Base-by-base conservation (phyloP, 2,888 invertebrate genomes). In the Adineta ricciae region DNA sequence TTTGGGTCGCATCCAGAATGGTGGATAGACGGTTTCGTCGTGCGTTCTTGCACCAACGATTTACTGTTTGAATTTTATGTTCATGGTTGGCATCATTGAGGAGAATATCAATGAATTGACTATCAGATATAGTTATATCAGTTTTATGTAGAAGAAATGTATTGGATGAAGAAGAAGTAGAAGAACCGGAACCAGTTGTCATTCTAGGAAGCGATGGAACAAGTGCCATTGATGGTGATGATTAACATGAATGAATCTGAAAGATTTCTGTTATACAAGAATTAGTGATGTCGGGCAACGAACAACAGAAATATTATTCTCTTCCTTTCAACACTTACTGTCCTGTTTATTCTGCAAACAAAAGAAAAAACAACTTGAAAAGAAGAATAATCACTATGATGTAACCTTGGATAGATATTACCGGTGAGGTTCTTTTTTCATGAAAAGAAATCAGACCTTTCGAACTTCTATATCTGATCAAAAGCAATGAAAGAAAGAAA, bases 71-170 rank as follows among this genome's bases (percentile, higher is more conserved):
- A 78, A 78, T 41, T 41, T 41, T 78, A 41, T 78, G 24, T n/a
- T 78, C 78, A n/a, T 41, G 21, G 41, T n/a, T 78, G 9, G 9
- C 24, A 0, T 19, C 64, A 78, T 38, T 36, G 38, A 78, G 16
- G 11, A 78, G 78, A 41, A 78, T 78, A 78, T 78, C 78, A 41
- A 78, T 41, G 21, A 78, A 78, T 78, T 78, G 78, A 41, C 4
- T 41, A 78, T 78, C 78, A 32, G 41, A 24, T n/a, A 41, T n/a
- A 3, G 41, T 41, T 78, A 41, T 19, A n/a, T 78, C 78, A 24
- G 24, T 41, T 78, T 41, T 78, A 78, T 38, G 78, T 9, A 64
- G 32, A 32, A 64, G 64, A 32, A 64, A 64, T 64, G 64, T 16
- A 64, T 64, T 64, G 19, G 64, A 64, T 64, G 64, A 32, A 19